Evolutionary conservation across 2,888 invertebrate species (phyloP), one percentile per base, ranked within the genome.

Genomic region (Molorchus minor): DNA sequence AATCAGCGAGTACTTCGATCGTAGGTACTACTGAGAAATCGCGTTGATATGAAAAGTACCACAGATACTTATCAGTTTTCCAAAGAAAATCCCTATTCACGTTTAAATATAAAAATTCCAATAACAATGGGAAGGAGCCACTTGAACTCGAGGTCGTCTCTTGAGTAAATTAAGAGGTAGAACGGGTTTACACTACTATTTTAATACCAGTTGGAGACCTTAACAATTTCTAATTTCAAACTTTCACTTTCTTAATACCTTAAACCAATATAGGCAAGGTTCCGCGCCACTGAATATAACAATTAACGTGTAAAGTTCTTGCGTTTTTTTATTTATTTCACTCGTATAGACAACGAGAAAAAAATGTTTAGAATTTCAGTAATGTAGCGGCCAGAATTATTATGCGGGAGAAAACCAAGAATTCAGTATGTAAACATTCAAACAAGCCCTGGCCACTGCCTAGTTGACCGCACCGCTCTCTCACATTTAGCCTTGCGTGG

Each of bases 151-250:
- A 49, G 49, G 49, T 49, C 49, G 16, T 25, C 13, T 25, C 13
- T 15, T 16, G 36, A 25, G 15, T 16, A 49, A 49, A 49, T 38
- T 15, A 38, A 49, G 38, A 49, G 49, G 49, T 47, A 38, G 38
- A 49, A 36, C 49, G 49, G 49, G 49, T 49, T 49, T 25, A 29
- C 38, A 38, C 47, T 12, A 38, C 49, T 25, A 49, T 49, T 56
- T 73, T 71, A 75, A 76, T 74, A 74, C 72, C 74, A 76, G 66
- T 71, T 46, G 75, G 62, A 73, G 75, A 74, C 74, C 74, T 75
- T 75, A 71, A 65, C 58, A 65, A 70, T 72, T 74, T 74, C 74
- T 72, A 75, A 71, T 71, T 69, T 71, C 49, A 61, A 65, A 72
- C 75, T 75, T 75, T 76, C 75, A 74, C 75, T 74, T 73, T 71